Conservation (phyloP, 2,797 vertebrate species). For the Mionectes olivaceus region DNA sequence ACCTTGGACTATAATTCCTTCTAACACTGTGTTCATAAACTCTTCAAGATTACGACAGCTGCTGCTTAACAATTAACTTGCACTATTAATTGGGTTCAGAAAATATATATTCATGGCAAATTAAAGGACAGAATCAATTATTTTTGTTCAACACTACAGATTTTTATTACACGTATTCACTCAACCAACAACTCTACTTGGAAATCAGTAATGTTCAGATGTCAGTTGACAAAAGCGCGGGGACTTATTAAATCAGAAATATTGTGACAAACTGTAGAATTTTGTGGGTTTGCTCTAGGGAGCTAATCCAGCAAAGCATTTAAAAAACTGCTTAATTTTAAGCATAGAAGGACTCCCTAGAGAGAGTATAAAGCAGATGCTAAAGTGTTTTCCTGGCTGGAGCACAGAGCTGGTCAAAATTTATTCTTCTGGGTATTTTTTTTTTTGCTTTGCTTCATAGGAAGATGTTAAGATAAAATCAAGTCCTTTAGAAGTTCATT, state of each 20-base stretch:
- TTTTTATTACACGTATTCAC: conserved; percentile 33
- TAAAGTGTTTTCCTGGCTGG: conserved; percentile 22
- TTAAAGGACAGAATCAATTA: conserved; percentile 9
- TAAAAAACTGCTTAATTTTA: conserved; percentile 61
- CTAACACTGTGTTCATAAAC: neutral
- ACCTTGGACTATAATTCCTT: conserved; percentile 9
- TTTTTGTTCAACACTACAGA: neutral
- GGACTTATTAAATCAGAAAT: conserved; percentile 61
- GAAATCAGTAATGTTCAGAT: conserved; percentile 48
- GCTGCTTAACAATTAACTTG: conserved; percentile 24
- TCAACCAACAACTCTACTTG: conserved; percentile 4
- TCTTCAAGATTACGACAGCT: conserved; percentile 1
- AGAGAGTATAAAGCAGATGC: conserved; percentile 31
- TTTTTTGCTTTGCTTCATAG: neutral
- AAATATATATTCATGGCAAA: conserved; percentile 6
- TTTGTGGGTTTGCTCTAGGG: conserved; percentile 11
- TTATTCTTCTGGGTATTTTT: neutral
- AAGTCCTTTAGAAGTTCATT: conserved; percentile 7
- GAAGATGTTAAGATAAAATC: neutral
- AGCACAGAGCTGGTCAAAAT: conserved; percentile 10
- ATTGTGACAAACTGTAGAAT: conserved; percentile 47
- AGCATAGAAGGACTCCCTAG: conserved; percentile 36
- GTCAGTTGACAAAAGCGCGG: conserved; percentile 48
- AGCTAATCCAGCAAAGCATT: conserved; percentile 48
- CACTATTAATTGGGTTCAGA: conserved; percentile 23